Percentiles rank a stretch among this genome's conserved stretches.
phyloP scores from a whole-genome alignment of 2,797 vertebrate species.

The Neoniphon sammara region DNA sequence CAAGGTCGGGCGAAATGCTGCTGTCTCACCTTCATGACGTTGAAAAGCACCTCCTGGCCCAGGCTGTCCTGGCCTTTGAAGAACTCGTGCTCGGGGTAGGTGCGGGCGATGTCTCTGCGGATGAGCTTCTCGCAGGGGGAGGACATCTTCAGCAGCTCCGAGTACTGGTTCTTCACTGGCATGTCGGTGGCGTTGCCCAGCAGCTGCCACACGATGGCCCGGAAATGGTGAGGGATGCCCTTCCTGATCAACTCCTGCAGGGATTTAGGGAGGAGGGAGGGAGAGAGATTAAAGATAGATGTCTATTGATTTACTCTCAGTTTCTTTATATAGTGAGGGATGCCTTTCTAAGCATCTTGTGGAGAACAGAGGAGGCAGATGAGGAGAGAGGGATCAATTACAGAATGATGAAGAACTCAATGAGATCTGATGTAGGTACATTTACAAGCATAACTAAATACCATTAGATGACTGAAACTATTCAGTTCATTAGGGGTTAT shows the following conservation, averaged over 20 bases:
- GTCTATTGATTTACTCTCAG: background rate
- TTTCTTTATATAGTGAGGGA: background rate
- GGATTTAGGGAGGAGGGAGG: background rate
- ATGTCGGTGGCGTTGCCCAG: constrained; percentile 95
- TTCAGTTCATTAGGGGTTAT: constrained; percentile 5
- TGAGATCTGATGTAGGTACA: background rate
- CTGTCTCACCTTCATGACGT: constrained; percentile 96
- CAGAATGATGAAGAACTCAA: background rate
- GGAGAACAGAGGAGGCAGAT: constrained; percentile 14
- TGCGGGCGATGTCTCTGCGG: constrained; percentile 97
- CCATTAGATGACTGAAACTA: constrained; percentile 3
- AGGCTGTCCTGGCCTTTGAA: constrained; percentile 99
- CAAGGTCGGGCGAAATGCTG: background rate
- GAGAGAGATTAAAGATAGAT: background rate
- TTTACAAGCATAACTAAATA: constrained; percentile 13
- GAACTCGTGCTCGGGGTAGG: constrained; percentile 98
- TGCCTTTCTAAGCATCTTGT: background rate
- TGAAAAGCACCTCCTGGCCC: constrained; percentile 98
- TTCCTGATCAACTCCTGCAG: constrained; percentile 95
- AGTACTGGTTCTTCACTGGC: constrained; percentile 99
- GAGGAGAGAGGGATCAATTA: constrained; percentile 19
- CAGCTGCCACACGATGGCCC: constrained; percentile 98
- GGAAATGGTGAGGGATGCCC: constrained; percentile 98
- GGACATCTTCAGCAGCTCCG: constrained; percentile 97
- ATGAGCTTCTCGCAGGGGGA: constrained; percentile 98